phyloP scores from a whole-genome alignment of 2,113 vertebrate species.

The Ptilorrhoa leucosticta region DNA sequence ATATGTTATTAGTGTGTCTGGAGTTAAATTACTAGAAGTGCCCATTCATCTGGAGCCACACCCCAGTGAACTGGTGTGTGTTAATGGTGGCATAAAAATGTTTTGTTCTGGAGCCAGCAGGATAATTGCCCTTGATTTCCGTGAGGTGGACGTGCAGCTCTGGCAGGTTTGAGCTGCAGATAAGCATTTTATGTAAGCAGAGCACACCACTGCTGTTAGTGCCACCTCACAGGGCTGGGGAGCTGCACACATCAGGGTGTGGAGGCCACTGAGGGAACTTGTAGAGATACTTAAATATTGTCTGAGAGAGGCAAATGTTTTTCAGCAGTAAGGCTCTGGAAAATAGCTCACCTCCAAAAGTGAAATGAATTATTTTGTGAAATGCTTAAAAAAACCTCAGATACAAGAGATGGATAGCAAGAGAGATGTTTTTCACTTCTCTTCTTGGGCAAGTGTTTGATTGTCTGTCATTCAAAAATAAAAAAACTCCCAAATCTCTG shows the following conservation, averaged over 20 bases:
- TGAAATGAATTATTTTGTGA: not conserved
- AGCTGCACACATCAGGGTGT: not conserved
- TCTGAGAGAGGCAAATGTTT: not conserved
- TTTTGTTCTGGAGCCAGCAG: not conserved
- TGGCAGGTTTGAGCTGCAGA: conserved; percentile 3
- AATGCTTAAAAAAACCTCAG: not conserved
- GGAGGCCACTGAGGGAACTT: not conserved
- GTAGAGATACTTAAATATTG: not conserved
- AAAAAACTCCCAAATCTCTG: not conserved
- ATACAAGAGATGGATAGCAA: not conserved
- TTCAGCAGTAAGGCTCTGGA: not conserved
- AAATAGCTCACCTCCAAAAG: not conserved
- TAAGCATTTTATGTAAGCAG: conserved; percentile 9
- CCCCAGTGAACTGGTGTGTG: not conserved
- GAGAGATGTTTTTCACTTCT: not conserved
- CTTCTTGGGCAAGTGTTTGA: not conserved
- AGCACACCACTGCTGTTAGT: not conserved
- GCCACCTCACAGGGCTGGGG: not conserved
- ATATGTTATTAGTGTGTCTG: not conserved
- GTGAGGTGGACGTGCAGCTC: not conserved
- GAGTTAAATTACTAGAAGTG: not conserved
- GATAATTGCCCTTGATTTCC: conserved; percentile 28
- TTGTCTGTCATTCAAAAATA: not conserved
- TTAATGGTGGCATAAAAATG: not conserved
- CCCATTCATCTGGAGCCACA: conserved; percentile 1